These are phyloP conservation scores for Rhynchopsitta pachyrhyncha DNA, from an alignment of 2,113 vertebrate species.

Conservation along the genomic window DNA sequence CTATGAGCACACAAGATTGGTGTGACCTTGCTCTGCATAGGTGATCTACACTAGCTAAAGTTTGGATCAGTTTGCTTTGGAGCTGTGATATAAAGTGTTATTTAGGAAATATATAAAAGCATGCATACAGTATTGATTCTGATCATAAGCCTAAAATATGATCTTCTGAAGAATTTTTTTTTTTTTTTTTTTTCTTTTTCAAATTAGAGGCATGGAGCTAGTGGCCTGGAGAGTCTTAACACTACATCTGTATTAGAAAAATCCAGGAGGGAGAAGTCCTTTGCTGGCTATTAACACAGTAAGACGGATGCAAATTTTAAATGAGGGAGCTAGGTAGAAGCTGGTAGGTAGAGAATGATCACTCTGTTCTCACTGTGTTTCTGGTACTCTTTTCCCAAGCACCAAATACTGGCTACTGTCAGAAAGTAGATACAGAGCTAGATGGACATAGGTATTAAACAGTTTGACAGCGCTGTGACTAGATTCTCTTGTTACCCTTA, in stretches of 20 bases:
- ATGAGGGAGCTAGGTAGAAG: not conserved
- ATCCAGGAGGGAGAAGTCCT: not conserved
- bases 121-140: not conserved
- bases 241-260: not conserved
- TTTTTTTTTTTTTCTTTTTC: not conserved
- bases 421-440: not conserved
- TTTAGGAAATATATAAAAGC: not conserved
- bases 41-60: not conserved
- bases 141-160: not conserved
- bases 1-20: not conserved
- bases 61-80: not conserved
- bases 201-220: not conserved
- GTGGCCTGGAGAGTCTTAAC: not conserved
- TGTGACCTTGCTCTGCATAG: not conserved
- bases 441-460: not conserved
- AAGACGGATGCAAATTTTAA: not conserved
- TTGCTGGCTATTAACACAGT: not conserved
- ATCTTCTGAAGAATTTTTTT: not conserved
- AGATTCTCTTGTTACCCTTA: not conserved
- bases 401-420: not conserved
- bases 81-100: not conserved
- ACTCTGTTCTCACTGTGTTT: rapidly evolving
- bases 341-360: not conserved
- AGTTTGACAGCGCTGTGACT: not conserved
- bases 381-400: not conserved